Conservation (phyloP, 2,113 vertebrate genomes). For the Gnathonemus echidnorhynchus region DNA sequence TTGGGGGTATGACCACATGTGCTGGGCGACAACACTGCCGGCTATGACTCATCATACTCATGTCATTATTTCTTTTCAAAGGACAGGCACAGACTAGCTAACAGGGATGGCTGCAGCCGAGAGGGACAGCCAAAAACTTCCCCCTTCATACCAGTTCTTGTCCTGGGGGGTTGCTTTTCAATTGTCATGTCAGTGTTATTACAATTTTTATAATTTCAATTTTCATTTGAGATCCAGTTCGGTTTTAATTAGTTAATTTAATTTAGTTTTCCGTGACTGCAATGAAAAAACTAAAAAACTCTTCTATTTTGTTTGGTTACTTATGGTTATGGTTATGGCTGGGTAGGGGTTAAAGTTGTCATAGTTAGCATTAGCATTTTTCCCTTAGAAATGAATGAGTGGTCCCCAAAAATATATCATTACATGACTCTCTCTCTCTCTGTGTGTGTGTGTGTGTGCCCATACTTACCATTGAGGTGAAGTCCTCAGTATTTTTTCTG, state of each 20-base stretch:
- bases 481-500: no score
- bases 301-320: no score
- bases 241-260: not conserved
- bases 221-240: not conserved
- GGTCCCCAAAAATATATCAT: no score
- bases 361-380: no score
- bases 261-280: not conserved
- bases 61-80: not conserved
- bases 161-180: not conserved
- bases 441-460: no score
- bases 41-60: not conserved
- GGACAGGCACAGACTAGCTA: not conserved
- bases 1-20: not conserved
- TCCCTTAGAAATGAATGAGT: no score
- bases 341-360: no score
- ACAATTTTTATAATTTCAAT: not conserved
- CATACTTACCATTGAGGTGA: no score
- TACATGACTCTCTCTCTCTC: no score
- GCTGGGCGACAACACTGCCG: not conserved
- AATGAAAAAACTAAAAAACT: no score
- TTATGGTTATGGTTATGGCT: no score
- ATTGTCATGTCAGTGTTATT: not conserved
- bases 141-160: not conserved
- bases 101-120: not conserved
- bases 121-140: not conserved